Evolutionary conservation across 1,140 invertebrate genomes (phyloP).

Genomic region (Drosophila watanabei): DNA sequence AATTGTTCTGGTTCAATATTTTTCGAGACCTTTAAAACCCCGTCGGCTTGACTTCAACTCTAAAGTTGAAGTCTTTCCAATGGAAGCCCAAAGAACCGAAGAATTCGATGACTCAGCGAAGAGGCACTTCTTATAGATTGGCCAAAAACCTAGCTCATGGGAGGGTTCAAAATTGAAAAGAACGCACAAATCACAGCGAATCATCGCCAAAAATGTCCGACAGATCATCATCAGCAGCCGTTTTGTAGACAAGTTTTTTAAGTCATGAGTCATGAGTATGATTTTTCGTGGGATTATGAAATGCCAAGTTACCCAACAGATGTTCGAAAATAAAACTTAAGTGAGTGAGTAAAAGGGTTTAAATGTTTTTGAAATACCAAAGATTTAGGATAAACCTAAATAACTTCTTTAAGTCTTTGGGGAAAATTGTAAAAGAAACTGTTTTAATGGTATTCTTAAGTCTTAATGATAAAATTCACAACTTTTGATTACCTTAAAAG

Average conservation of each 20-base stretch:
- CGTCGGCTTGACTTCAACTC: constrained; percentile 19
- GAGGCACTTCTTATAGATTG: constrained; percentile 16
- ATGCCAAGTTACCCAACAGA: constrained; percentile 33
- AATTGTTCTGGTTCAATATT: background rate
- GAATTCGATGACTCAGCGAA: constrained; percentile 31
- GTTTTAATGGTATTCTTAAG: background rate
- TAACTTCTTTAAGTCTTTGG: constrained; percentile 1
- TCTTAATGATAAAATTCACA: background rate
- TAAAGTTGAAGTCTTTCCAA: background rate
- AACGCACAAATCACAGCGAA: constrained; percentile 37
- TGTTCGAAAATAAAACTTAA: constrained; percentile 9
- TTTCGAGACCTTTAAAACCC: constrained; percentile 1
- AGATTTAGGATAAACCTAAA: background rate
- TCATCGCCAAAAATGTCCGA: constrained; percentile 46
- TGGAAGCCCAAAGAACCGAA: background rate
- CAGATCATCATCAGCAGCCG: constrained; percentile 31
- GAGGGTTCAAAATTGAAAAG: constrained; percentile 25
- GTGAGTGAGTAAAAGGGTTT: background rate
- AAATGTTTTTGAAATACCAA: constrained; percentile 7
- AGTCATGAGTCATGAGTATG: constrained; percentile 22
- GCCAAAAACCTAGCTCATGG: constrained; percentile 22
- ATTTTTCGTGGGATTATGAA: constrained; percentile 42
- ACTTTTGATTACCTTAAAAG: background rate
- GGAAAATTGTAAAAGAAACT: background rate
- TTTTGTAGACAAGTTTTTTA: constrained; percentile 31